Conservation (phyloP, 2,113 vertebrate genomes). For the Nothocercus julius region DNA sequence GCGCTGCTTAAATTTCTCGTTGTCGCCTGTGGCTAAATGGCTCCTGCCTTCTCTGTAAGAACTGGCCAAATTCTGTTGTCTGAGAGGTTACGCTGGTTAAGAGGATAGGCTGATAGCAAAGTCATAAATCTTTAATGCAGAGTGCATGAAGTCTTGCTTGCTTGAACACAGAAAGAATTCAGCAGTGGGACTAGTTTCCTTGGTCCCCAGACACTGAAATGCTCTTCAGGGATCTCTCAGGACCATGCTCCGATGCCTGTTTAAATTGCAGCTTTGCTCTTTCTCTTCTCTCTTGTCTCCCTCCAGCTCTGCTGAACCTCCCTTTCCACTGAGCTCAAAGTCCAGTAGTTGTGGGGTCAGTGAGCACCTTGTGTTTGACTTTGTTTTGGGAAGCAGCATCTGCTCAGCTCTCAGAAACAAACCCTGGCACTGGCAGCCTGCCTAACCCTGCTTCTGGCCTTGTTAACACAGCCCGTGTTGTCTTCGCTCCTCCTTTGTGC, state of each 20-base stretch:
- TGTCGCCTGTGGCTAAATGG: background rate
- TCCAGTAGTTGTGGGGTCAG: background rate
- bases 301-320: background rate
- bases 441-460: background rate
- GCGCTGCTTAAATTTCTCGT: conserved; percentile 4
- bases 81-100: background rate
- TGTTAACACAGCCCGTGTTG: background rate
- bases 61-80: background rate
- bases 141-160: background rate
- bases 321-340: background rate
- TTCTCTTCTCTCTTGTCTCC: background rate
- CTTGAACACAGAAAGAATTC: background rate
- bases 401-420: background rate
- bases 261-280: background rate
- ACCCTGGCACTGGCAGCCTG: background rate
- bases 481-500: background rate
- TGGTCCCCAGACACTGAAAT: background rate
- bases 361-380: background rate
- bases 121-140: background rate
- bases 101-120: background rate
- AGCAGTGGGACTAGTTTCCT: background rate
- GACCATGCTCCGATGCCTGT: background rate
- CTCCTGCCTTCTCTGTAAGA: background rate
- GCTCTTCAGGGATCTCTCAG: background rate
- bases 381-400: background rate